Evolutionary conservation across 2,888 invertebrate genomes (phyloP), one percentile per base, ranked within the genome.

Genomic region (Hartigia nigra): DNA sequence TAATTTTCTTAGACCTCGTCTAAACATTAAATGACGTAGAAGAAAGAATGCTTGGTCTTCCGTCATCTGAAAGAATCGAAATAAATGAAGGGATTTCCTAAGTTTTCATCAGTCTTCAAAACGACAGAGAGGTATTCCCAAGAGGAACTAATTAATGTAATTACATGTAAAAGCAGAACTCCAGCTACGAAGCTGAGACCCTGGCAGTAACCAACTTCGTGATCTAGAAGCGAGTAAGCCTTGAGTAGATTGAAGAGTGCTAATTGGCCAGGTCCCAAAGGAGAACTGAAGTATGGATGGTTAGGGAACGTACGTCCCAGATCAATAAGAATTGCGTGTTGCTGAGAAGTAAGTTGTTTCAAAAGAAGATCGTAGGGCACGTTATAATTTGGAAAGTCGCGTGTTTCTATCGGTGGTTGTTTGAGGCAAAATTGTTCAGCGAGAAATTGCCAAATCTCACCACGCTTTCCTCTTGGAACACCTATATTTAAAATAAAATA

Each of bases 161-260:
- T 95, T 92, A 98, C 98, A 92, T 99, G 99, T 85, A 99, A 93
- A 12, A 99, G 93, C 1, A 99, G 93, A 1, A 98, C 95, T 14
- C 98, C 99, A 81, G 98, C 98, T 3, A 99, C 97, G 89, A 99
- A 99, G 87, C 98, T 98, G 12, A 99, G 93, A 0, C 99, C 99
- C 92, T 99, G 99, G 85, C 99, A 99, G 91, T 99, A 99, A 0
- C 98, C 98, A 1, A 99, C 96, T 88, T 98, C 98, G 1, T 96
- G 96, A 91, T 99, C 99, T 69, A 98, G 92, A 36, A 99, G 93
- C 0, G 98, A 99, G 91, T 99, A 99, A 0, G 99, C 99, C 91
- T 99, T 99, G 37, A 99, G 93, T 32, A 99, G 93, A 92, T 99
- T 99, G 92, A 98, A 99, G 4, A 99, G 92, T 0, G 98, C 96